Conservation (phyloP, 2,888 invertebrate species). For the Drosophila tripunctata region DNA sequence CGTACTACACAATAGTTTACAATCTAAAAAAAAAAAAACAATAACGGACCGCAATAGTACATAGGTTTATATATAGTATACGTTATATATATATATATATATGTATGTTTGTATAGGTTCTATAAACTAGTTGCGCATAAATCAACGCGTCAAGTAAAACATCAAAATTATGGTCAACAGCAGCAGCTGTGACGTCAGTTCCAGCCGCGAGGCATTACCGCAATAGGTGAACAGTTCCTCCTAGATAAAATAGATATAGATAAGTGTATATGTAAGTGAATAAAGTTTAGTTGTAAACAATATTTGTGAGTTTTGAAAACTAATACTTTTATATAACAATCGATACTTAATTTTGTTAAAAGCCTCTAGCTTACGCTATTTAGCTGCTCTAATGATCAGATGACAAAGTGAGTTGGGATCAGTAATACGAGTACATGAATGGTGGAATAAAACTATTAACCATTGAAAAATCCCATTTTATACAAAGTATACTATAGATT, state of each 20-base stretch:
- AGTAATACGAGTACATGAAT: too few relatives aligned
- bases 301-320: too few relatives aligned
- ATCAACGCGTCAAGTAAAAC: slow-evolving; percentile 75
- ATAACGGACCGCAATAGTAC: slow-evolving; percentile 56
- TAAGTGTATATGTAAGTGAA: not conserved
- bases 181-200: slow-evolving; percentile 61
- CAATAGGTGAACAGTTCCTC: slow-evolving; percentile 83
- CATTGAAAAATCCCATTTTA: too few relatives aligned
- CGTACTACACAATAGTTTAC: slow-evolving; percentile 68
- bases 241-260: slow-evolving; percentile 44
- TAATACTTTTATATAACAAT: too few relatives aligned
- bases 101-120: slow-evolving; percentile 42
- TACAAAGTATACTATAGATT: too few relatives aligned
- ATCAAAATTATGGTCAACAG: slow-evolving; percentile 72
- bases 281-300: too few relatives aligned
- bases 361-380: too few relatives aligned
- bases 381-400: too few relatives aligned
- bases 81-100: slow-evolving; percentile 42
- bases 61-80: slow-evolving; percentile 44
- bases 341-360: too few relatives aligned
- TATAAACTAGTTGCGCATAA: slow-evolving; percentile 65
- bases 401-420: too few relatives aligned
- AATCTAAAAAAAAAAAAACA: slow-evolving; percentile 57
- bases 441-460: too few relatives aligned
- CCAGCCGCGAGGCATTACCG: slow-evolving; percentile 79